Conservation (phyloP, 2,888 invertebrate genomes). For the Pheosia tremula region DNA sequence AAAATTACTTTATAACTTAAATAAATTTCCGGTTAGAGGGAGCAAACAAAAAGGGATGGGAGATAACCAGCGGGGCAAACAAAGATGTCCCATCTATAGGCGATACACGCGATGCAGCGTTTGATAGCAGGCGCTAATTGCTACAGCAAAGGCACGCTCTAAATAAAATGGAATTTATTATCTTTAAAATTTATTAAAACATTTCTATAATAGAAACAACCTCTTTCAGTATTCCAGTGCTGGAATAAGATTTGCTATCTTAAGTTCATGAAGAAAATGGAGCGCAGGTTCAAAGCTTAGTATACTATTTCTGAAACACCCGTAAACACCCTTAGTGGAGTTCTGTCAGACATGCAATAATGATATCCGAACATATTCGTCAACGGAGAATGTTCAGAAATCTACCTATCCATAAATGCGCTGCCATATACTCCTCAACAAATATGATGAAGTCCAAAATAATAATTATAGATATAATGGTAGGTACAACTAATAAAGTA, state of each 20-base stretch:
- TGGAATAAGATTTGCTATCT: too few relatives aligned
- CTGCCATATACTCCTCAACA: not conserved
- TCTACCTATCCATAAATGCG: not conserved
- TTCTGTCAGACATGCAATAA: too few relatives aligned
- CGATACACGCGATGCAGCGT: constrained; percentile 72
- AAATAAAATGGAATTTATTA: constrained; percentile 6
- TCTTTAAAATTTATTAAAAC: not conserved
- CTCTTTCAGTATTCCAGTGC: too few relatives aligned
- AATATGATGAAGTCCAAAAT: constrained; percentile 14
- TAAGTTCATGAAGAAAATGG: too few relatives aligned
- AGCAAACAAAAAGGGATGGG: constrained; percentile 72
- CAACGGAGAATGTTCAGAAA: too few relatives aligned
- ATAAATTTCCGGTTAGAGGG: constrained; percentile 80
- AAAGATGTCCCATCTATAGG: constrained; percentile 71
- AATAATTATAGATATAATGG: constrained; percentile 34
- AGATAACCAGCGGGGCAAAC: constrained; percentile 72
- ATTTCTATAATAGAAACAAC: too few relatives aligned
- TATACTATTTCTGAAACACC: too few relatives aligned
- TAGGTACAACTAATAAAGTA: constrained; percentile 34
- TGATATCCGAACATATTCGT: too few relatives aligned
- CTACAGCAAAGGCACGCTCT: constrained; percentile 51
- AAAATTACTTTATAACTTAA: constrained; percentile 75
- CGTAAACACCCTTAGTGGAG: too few relatives aligned
- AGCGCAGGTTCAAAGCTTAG: too few relatives aligned
- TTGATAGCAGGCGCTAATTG: constrained; percentile 79